Evolutionary conservation across 2,888 invertebrate species (phyloP).

Genomic region (Trissoscelio sp.): DNA sequence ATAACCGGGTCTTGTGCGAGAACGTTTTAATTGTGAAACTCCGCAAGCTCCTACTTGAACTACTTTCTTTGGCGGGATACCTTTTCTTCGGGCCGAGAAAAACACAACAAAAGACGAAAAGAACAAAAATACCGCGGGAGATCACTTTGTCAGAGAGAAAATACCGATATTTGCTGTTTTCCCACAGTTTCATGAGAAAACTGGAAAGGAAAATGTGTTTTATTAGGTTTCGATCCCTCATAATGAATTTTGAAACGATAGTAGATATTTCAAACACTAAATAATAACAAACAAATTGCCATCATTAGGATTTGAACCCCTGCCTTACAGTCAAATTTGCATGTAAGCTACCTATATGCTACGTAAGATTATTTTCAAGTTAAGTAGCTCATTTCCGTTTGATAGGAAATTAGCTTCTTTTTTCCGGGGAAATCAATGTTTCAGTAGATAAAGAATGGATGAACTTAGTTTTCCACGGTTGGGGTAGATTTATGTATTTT

Average conservation of each 20-base stretch:
- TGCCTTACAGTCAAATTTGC: background rate
- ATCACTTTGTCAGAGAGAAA: background rate
- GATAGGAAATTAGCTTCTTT: background rate
- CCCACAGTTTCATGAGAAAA: background rate
- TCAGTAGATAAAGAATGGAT: background rate
- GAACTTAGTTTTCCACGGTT: slow-evolving; percentile 2
- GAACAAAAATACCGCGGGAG: background rate
- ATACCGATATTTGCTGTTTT: background rate
- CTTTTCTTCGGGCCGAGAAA: slow-evolving; percentile 28
- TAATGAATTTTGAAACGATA: too few relatives aligned
- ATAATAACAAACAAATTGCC: too few relatives aligned
- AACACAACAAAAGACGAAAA: slow-evolving; percentile 31
- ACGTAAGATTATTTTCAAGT: background rate
- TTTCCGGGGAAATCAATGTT: background rate
- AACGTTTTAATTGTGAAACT: slow-evolving; percentile 65
- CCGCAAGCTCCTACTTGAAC: slow-evolving; percentile 61
- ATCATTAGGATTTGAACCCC: background rate
- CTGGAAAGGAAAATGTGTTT: background rate
- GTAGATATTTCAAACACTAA: too few relatives aligned
- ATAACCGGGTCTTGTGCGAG: slow-evolving; percentile 55
- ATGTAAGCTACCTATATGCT: too few relatives aligned
- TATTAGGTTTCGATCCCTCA: too few relatives aligned
- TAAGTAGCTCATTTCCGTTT: background rate
- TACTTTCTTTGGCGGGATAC: slow-evolving; percentile 54
- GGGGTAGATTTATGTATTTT: slow-evolving; percentile 23